Percentiles rank a stretch among this genome's conserved stretches.
Evolutionary conservation across 2,113 vertebrate species (phyloP).

Genomic region (Microtus ochrogaster): DNA sequence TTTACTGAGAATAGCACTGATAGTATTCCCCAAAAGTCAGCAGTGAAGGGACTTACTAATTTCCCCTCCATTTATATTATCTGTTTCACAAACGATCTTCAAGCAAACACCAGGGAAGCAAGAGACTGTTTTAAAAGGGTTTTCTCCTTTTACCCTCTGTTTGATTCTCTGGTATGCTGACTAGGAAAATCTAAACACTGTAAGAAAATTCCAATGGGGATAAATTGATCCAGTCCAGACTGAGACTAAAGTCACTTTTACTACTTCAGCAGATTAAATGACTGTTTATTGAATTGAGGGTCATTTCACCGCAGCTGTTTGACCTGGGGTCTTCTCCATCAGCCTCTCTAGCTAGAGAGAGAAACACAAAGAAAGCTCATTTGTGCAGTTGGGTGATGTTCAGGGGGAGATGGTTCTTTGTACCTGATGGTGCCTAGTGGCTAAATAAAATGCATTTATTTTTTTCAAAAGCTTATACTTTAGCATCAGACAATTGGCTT

Average conservation of each 20-base stretch:
- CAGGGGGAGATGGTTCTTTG: neutral
- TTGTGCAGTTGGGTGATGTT: neutral
- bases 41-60: neutral
- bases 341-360: neutral
- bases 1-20: neutral
- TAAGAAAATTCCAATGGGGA: conserved; percentile 48
- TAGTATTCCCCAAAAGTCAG: neutral
- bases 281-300: conserved; percentile 70
- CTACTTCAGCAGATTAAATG: conserved; percentile 70
- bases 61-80: neutral
- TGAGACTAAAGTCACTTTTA: conserved; percentile 71
- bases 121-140: neutral
- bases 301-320: conserved; percentile 56
- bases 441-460: neutral
- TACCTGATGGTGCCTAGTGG: neutral
- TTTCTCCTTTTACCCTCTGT: neutral
- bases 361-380: neutral
- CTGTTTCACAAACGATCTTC: neutral
- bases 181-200: conserved; percentile 69
- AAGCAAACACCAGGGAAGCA: conserved; percentile 26
- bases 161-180: conserved; percentile 38
- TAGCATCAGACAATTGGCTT: neutral
- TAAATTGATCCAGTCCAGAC: conserved; percentile 65
- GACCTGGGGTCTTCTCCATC: conserved; percentile 28
- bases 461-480: neutral